Conservation (phyloP, 1,140 invertebrate genomes). For the Apis dorsata region DNA sequence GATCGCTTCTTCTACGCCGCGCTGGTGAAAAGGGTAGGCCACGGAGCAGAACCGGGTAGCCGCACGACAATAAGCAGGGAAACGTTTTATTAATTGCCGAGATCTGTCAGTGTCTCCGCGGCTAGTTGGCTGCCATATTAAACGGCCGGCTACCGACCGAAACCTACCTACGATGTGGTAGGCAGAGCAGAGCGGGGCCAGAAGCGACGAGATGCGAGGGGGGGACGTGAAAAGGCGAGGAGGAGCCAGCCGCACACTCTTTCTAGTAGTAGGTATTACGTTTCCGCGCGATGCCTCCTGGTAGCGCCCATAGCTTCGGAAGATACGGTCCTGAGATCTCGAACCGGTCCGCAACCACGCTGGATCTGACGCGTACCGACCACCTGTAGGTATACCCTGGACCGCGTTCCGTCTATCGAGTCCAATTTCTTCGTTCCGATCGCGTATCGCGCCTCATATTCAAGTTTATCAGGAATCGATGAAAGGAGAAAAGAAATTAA, state of each 20-base stretch:
- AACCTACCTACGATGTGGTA: conserved; percentile 54
- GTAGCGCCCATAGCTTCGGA: conserved; percentile 44
- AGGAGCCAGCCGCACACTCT: conserved; percentile 17
- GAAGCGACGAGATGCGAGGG: neutral
- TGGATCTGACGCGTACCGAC: conserved; percentile 34
- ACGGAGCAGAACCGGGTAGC: conserved; percentile 72
- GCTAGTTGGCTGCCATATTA: conserved; percentile 69
- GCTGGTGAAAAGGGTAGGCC: conserved; percentile 72
- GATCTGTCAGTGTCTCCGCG: conserved; percentile 76
- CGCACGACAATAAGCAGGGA: conserved; percentile 76
- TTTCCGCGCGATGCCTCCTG: conserved; percentile 55
- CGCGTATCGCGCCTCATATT: conserved; percentile 33
- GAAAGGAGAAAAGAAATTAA: neutral
- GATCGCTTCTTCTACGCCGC: conserved; percentile 6
- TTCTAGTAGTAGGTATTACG: conserved; percentile 57
- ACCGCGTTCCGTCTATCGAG: conserved; percentile 44
- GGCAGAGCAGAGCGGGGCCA: conserved; percentile 38
- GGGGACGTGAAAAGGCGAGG: conserved; percentile 36
- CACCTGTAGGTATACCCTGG: conserved; percentile 54
- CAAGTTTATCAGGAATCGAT: neutral
- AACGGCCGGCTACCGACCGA: conserved; percentile 67
- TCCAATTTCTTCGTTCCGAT: conserved; percentile 52
- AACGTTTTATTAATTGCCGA: conserved; percentile 79
- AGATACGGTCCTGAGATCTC: conserved; percentile 48
- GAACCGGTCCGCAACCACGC: conserved; percentile 53